These are phyloP conservation scores for Lepisosteus oculatus DNA, from an alignment of 2,113 vertebrate species.

Conservation along the genomic window DNA sequence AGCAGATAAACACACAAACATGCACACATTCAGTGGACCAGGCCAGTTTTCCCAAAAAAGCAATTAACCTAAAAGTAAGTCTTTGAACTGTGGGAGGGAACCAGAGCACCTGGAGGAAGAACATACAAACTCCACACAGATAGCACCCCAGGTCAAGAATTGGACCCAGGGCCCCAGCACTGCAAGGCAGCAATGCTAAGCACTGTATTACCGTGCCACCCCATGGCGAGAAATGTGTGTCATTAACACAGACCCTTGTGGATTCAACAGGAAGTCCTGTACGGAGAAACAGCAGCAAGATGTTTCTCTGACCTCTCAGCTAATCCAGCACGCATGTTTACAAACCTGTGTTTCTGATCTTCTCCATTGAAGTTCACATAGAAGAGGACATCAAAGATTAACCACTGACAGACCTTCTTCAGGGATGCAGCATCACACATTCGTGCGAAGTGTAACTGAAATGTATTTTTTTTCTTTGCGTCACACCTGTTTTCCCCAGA, in stretches of 20 bases:
- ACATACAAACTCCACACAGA: too few relatives aligned
- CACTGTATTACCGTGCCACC: too few relatives aligned
- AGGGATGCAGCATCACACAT: slow-evolving; percentile 29
- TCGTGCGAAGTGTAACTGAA: slow-evolving; percentile 44
- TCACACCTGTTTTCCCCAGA: slow-evolving; percentile 13
- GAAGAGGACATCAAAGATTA: slow-evolving; percentile 47
- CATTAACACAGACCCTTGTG: not conserved
- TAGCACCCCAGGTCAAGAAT: too few relatives aligned
- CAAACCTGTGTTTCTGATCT: slow-evolving; percentile 12
- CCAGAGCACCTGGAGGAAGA: too few relatives aligned
- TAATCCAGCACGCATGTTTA: slow-evolving; percentile 32
- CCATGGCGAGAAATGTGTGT: not conserved
- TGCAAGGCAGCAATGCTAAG: too few relatives aligned
- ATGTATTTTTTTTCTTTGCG: slow-evolving; percentile 33
- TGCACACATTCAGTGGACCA: too few relatives aligned
- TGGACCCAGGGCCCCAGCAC: too few relatives aligned
- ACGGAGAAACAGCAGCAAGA: slow-evolving; percentile 25
- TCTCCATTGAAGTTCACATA: slow-evolving; percentile 39
- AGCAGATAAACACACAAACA: too few relatives aligned
- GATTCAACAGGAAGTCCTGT: slow-evolving; percentile 26
- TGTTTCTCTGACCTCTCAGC: slow-evolving; percentile 40
- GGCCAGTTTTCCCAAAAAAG: too few relatives aligned
- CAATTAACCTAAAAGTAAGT: too few relatives aligned
- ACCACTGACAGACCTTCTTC: slow-evolving; percentile 32
- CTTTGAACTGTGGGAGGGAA: too few relatives aligned